These are phyloP conservation scores for Haliclystus octoradiatus DNA, from an alignment of 30 jellyfish, hydroid and myxozoan genomes.

Conservation along the genomic window DNA sequence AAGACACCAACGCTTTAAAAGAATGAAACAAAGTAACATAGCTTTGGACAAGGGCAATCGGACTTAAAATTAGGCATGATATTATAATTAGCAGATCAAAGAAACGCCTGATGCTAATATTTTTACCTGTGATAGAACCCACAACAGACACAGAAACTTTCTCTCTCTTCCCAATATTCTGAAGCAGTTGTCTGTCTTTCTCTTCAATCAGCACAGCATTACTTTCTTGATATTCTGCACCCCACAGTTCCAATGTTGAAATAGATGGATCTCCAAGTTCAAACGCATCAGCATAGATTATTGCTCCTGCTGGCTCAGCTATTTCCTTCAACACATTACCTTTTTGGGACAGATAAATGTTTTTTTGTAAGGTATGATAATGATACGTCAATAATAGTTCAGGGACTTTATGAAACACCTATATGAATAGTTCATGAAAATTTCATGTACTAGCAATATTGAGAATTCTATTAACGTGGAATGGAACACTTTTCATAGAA, in stretches of 20 bases:
- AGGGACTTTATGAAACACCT: no score
- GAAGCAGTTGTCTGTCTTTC: constrained; percentile 23
- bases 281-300: constrained; percentile 50
- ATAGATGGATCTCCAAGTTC: constrained; percentile 79
- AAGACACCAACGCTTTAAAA: no score
- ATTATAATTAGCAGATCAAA: no score
- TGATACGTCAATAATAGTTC: no score
- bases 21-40: no score
- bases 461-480: no score
- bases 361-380: no score
- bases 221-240: constrained; percentile 95
- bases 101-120: not conserved
- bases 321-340: constrained; percentile 88
- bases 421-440: no score
- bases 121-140: constrained; percentile 72
- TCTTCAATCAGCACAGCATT: constrained; percentile 53
- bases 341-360: no score
- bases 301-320: constrained; percentile 91
- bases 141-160: constrained; percentile 71
- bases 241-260: constrained; percentile 86
- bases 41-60: no score
- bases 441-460: no score
- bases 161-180: constrained; percentile 72
- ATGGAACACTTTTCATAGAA: no score
- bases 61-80: not conserved